These are phyloP conservation scores for Morbakka virulenta DNA, from an alignment of 30 jellyfish, hydroid and myxozoan genomes.

Conservation along the genomic window DNA sequence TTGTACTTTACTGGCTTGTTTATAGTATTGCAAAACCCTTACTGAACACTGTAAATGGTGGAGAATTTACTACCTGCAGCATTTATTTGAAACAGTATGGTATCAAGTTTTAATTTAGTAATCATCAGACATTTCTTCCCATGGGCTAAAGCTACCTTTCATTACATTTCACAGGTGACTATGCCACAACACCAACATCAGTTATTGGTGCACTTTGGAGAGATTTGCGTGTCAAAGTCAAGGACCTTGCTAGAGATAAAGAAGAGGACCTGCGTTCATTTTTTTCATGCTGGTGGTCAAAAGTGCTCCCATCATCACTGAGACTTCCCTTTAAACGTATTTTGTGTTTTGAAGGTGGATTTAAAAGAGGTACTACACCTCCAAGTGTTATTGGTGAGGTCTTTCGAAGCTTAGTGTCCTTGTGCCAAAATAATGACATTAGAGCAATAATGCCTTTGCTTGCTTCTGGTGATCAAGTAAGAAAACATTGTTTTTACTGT, in stretches of 20 bases:
- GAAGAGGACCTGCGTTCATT: conserved; percentile 59
- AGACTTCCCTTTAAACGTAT: conserved; percentile 28
- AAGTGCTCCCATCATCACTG: conserved; percentile 40
- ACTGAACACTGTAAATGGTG: no score
- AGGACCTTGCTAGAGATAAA: conserved; percentile 46
- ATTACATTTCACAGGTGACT: conserved; percentile 46
- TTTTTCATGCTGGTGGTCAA: conserved; percentile 80
- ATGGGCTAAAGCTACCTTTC: no score
- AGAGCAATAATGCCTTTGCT: conserved; percentile 70
- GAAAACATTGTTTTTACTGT: no score
- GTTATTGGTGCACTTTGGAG: conserved; percentile 71
- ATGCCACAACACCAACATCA: conserved; percentile 56
- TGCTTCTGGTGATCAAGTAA: conserved; percentile 61
- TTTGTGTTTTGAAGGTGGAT: conserved; percentile 74
- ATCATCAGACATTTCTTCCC: no score
- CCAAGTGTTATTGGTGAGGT: conserved; percentile 58
- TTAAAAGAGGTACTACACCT: conserved; percentile 42
- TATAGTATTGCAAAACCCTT: no score
- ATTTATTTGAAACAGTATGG: no score
- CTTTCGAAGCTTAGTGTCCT: conserved; percentile 58
- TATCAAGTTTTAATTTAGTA: no score
- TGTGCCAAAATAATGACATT: conserved; percentile 63
- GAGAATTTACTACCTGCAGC: no score
- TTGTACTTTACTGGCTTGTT: no score
- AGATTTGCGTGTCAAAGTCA: conserved; percentile 41